Conservation (phyloP, 2,888 invertebrate genomes). For the Dasysyrphus albostriatus region DNA sequence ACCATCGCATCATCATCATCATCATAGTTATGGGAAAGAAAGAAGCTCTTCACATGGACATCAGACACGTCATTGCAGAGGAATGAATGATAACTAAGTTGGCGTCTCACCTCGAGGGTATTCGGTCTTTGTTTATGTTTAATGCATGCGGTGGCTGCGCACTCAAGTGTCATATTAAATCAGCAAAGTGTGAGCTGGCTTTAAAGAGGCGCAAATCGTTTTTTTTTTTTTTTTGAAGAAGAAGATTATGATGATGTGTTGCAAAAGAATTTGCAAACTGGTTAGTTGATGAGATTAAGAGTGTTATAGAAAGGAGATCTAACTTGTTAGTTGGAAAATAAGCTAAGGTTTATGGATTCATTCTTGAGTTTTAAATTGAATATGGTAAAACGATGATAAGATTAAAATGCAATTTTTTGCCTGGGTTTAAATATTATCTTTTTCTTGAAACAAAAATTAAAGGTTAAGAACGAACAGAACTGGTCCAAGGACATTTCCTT, state of each 20-base stretch:
- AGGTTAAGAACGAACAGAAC: too few relatives aligned
- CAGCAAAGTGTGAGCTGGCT: constrained; percentile 29
- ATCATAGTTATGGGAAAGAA: constrained; percentile 36
- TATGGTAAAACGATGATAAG: not conserved
- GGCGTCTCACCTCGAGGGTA: constrained; percentile 45
- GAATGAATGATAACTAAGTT: constrained; percentile 49
- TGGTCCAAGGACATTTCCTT: too few relatives aligned
- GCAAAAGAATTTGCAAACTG: constrained; percentile 20
- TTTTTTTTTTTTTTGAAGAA: not conserved
- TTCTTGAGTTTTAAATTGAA: not conserved
- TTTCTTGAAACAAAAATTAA: too few relatives aligned
- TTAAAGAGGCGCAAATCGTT: constrained; percentile 9
- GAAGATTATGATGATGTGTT: constrained; percentile 2
- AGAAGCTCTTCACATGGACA: constrained; percentile 47
- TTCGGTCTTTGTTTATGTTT: constrained; percentile 48
- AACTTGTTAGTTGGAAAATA: not conserved
- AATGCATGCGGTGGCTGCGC: constrained; percentile 44
- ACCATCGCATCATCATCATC: constrained; percentile 45
- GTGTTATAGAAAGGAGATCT: not conserved
- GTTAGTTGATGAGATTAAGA: constrained; percentile 12
- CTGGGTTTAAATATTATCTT: too few relatives aligned
- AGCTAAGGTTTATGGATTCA: not conserved
- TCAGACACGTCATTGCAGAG: constrained; percentile 60
- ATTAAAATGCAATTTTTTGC: too few relatives aligned
- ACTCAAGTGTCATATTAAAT: constrained; percentile 61